A percentile compares a stretch with the other conserved stretches of the same genome.
Conservation (phyloP, 92 coral and sea anemone genomes). For the Muricea muricata region DNA sequence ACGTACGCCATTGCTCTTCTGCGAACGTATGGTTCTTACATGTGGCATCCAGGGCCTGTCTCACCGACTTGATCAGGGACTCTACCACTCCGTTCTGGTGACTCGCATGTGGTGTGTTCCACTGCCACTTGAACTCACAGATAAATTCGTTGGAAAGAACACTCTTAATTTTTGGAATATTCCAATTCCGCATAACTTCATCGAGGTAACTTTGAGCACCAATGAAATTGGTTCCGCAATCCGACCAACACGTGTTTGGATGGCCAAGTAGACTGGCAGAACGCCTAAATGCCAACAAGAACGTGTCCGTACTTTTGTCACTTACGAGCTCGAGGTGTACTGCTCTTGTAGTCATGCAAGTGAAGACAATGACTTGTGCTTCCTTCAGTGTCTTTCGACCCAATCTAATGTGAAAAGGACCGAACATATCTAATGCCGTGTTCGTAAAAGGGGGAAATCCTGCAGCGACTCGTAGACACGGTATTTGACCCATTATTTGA, state of each 20-base stretch:
- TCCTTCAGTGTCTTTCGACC: slow-evolving; percentile 61
- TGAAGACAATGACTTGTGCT: slow-evolving; percentile 63
- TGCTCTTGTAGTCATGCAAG: slow-evolving; percentile 63
- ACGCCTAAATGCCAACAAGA: slow-evolving; percentile 68
- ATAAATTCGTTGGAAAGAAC: slow-evolving; percentile 55
- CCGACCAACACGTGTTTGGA: slow-evolving; percentile 70
- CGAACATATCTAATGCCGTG: slow-evolving; percentile 71
- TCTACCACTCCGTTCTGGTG: slow-evolving; percentile 74
- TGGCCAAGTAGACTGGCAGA: slow-evolving; percentile 68
- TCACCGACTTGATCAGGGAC: slow-evolving; percentile 68
- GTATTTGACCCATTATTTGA: slow-evolving; percentile 70
- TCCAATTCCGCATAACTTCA: slow-evolving; percentile 65
- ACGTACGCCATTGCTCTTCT: slow-evolving; percentile 75
- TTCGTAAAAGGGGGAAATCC: slow-evolving; percentile 62
- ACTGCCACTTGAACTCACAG: slow-evolving; percentile 74
- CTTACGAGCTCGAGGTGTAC: slow-evolving; percentile 64
- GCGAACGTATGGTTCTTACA: slow-evolving; percentile 70
- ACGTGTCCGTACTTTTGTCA: slow-evolving; percentile 60
- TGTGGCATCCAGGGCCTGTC: slow-evolving; percentile 64
- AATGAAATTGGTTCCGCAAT: slow-evolving; percentile 66
- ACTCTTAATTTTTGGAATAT: slow-evolving; percentile 54
- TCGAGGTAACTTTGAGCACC: slow-evolving; percentile 68
- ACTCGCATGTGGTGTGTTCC: slow-evolving; percentile 70
- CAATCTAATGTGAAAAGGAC: slow-evolving; percentile 65
- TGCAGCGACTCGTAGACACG: slow-evolving; percentile 56